Evolutionary conservation across 2,113 vertebrate species (phyloP), one percentile per base, ranked within the genome.

Genomic region (Geococcyx californianus): DNA sequence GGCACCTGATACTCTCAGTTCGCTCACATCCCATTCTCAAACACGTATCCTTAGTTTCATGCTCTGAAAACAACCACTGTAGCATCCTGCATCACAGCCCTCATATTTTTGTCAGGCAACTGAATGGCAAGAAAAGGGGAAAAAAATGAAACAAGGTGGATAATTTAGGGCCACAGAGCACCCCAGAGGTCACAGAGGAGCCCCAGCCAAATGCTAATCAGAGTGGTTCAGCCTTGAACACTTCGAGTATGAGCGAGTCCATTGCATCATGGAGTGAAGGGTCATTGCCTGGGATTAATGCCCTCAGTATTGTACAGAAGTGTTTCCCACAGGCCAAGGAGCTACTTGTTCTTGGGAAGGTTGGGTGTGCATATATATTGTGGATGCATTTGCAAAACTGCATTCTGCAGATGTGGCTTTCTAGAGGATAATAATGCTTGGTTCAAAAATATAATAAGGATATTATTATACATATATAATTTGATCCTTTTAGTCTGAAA

Each of bases 401-500:
- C 28, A 17, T 40, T 62, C 80, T 77, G 55, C 66, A 93, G 44
- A 40, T 90, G 80, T 18, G 24, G 55, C 38, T 86, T 94, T 49
- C 64, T 51, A 67, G 24, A 89, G 34, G 36, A 87, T 58, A 77
- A 58, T 26, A 60, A 82, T 80, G 72, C 51, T 52, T 77, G 85
- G 68, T 42, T 97, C 87, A 81, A 87, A 92, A 90, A 73, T 72
- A 79, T 70, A 84, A 60, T 67, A 69, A 34, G 47, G 69, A 81
- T 93, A 88, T 88, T 94, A 86, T 79, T 74, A 79, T 52, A 79
- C 31, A 17, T 40, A 45, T 38, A 89, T 93, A 49, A 91, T 95
- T 95, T 90, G 58, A 84, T 93, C 81, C 17, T 72, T 93, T 93
- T 80, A 92, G 70, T 58, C 60, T 93, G 89, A 95, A 96, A 91